These are phyloP conservation scores for Hanleya hanleyi DNA, from an alignment of 2,888 invertebrate genomes.

Conservation along the genomic window DNA sequence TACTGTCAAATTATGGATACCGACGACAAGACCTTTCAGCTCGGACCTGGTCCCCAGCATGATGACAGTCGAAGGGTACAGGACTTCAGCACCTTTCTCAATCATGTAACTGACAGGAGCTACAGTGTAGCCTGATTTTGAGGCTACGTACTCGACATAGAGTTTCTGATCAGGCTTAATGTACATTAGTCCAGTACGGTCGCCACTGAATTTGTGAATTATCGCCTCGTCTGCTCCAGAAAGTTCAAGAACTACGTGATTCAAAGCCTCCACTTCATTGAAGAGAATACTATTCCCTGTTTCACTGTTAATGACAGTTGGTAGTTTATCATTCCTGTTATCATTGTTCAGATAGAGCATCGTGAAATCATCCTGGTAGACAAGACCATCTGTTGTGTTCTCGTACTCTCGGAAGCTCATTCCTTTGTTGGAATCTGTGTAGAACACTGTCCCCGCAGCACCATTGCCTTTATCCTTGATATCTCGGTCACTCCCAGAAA, in stretches of 20 bases:
- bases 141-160: constrained; percentile 50
- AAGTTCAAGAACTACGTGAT: constrained; percentile 51
- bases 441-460: constrained; percentile 52
- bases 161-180: constrained; percentile 42
- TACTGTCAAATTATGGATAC: constrained; percentile 56
- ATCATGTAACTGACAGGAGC: constrained; percentile 59
- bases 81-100: constrained; percentile 46
- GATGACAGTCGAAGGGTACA: constrained; percentile 49
- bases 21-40: constrained; percentile 48
- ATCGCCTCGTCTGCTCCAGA: constrained; percentile 40
- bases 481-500: constrained; percentile 14
- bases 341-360: constrained; percentile 53
- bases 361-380: constrained; percentile 42
- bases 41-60: constrained; percentile 53
- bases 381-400: constrained; percentile 31
- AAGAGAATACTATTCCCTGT: constrained; percentile 42
- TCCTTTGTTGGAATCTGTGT: constrained; percentile 43
- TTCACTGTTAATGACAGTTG: constrained; percentile 50
- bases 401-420: constrained; percentile 38
- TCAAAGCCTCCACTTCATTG: constrained; percentile 48
- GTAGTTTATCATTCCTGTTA: constrained; percentile 50
- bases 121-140: constrained; percentile 52
- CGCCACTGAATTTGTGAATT: constrained; percentile 56
- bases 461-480: constrained; percentile 45
- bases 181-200: constrained; percentile 55